phyloP scores from a whole-genome alignment of 2,888 invertebrate genomes.

The Nebria salina region DNA sequence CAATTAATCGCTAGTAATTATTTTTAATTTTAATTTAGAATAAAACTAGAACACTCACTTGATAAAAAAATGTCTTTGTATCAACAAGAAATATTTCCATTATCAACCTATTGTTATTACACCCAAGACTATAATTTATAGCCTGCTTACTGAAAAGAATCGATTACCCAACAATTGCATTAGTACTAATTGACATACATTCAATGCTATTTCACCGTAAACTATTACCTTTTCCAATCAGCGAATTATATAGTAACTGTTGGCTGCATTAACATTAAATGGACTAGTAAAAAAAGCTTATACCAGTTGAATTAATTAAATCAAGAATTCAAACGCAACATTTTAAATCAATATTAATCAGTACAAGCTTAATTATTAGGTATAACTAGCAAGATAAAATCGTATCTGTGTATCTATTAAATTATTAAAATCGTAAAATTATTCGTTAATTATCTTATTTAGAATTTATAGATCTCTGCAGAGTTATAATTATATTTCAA shows the following conservation, averaged over 20 bases:
- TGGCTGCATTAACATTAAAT: neutral
- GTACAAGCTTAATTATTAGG: neutral
- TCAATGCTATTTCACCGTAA: neutral
- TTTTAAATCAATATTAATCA: neutral
- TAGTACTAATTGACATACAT: neutral
- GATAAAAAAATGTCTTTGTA: neutral
- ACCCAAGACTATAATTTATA: neutral
- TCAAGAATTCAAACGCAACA: neutral
- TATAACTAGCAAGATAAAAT: neutral
- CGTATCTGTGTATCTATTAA: neutral
- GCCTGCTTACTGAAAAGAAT: neutral
- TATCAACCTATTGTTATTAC: neutral
- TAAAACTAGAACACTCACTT: neutral
- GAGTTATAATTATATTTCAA: neutral
- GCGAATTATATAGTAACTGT: neutral
- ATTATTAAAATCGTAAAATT: neutral
- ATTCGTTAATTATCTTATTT: neutral
- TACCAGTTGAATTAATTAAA: neutral
- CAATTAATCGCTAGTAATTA: neutral
- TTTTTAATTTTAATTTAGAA: neutral
- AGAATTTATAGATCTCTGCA: neutral
- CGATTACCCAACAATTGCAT: neutral
- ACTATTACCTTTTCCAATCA: neutral
- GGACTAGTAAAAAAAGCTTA: neutral
- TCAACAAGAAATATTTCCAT: neutral